These are phyloP conservation scores for Norana najaformis DNA, from an alignment of 2,888 invertebrate genomes.

Conservation along the genomic window DNA sequence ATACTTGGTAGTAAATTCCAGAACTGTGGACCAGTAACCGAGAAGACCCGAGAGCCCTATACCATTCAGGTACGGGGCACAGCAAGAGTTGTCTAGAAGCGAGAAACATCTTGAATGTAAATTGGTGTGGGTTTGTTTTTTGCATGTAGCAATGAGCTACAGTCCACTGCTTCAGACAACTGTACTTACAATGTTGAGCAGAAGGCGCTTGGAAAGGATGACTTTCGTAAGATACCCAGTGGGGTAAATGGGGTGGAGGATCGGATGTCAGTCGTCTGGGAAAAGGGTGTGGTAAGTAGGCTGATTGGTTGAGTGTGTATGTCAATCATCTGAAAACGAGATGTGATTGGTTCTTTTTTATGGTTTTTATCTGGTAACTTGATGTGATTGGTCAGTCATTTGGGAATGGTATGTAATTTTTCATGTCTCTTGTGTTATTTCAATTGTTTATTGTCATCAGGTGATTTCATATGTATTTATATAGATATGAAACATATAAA, in stretches of 20 bases:
- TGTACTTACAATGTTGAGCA: conserved; percentile 91
- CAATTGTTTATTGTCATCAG: neutral
- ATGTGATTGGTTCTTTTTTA: neutral
- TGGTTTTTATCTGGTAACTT: no score
- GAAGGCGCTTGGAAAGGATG: conserved; percentile 81
- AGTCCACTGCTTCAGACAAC: conserved; percentile 91
- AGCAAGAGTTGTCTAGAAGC: no score
- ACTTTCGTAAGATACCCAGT: conserved; percentile 91
- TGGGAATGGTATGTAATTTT: neutral
- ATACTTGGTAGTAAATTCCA: no score
- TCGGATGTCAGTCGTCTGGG: conserved; percentile 95
- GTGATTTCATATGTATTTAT: no score
- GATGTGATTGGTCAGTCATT: neutral
- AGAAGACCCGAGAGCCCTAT: no score
- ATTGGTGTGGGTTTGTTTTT: conserved; percentile 38
- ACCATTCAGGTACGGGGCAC: no score
- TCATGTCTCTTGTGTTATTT: neutral
- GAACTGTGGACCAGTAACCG: no score
- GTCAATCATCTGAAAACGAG: neutral
- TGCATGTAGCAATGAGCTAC: conserved; percentile 84
- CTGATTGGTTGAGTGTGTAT: neutral
- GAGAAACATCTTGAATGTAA: neutral
- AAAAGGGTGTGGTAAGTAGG: conserved; percentile 72
- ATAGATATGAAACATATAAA: no score
- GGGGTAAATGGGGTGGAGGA: conserved; percentile 97